Conservation (phyloP, 2,797 vertebrate genomes). For the Ispidina lecontei region DNA sequence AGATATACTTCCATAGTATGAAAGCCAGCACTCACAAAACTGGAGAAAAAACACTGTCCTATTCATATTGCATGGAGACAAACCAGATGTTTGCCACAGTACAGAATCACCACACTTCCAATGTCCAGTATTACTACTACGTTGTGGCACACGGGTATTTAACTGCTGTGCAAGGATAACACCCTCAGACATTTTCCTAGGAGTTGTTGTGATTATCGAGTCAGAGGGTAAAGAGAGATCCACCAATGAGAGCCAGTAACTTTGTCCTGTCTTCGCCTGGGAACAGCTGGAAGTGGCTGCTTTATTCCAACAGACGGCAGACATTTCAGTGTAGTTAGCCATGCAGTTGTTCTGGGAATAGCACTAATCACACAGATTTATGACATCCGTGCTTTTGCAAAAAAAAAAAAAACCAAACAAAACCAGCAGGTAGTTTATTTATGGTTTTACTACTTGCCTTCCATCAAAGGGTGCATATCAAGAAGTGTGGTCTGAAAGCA, state of each 20-base stretch:
- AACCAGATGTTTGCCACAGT: conserved; percentile 50
- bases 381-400: conserved; percentile 3
- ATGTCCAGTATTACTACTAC: not conserved
- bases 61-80: not conserved
- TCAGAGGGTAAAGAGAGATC: not conserved
- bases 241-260: not conserved
- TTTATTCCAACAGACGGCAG: conserved; percentile 25
- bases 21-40: not conserved
- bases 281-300: conserved; percentile 2
- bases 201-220: not conserved
- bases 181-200: not conserved
- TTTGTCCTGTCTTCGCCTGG: not conserved
- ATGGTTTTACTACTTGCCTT: conserved; percentile 14
- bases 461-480: not conserved
- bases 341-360: not conserved
- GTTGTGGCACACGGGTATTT: not conserved
- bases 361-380: conserved; percentile 27
- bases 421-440: conserved; percentile 12
- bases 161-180: not conserved
- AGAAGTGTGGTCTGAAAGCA: conserved; percentile 49
- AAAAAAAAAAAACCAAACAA: not conserved
- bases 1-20: not conserved
- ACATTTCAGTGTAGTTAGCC: conserved; percentile 14
- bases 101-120: not conserved
- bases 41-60: not conserved